These are phyloP conservation scores for Caenorhabditis sulstoni DNA, from an alignment of 2,888 invertebrate species.

Conservation along the genomic window DNA sequence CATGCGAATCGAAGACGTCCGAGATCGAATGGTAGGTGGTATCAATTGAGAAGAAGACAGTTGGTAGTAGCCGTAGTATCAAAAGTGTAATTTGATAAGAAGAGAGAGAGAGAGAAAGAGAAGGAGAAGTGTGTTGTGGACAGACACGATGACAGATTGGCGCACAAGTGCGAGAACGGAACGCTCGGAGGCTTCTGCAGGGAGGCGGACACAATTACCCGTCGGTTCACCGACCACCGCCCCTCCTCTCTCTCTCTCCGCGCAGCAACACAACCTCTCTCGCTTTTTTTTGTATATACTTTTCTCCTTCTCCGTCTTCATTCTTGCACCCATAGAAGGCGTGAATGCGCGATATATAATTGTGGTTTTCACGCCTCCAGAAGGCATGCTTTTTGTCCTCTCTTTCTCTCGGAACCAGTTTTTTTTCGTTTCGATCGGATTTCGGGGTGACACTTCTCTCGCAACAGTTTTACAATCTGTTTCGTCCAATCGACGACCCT, in stretches of 20 bases:
- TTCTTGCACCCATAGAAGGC: constrained; percentile 20
- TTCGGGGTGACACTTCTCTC: constrained; percentile 19
- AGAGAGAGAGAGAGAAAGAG: constrained; percentile 14
- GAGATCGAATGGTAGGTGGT: constrained; percentile 37
- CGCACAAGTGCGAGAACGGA: constrained; percentile 48
- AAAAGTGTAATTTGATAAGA: constrained; percentile 55
- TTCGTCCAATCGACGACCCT: constrained; percentile 20
- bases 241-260: constrained; percentile 1
- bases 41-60: constrained; percentile 11
- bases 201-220: constrained; percentile 35
- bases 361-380: constrained; percentile 8
- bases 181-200: constrained; percentile 19
- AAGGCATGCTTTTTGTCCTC: constrained; percentile 11
- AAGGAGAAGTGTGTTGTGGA: constrained; percentile 9
- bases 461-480: constrained; percentile 51
- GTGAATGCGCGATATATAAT: constrained; percentile 11
- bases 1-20: constrained; percentile 35
- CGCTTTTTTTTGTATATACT: constrained; percentile 43
- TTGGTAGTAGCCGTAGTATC: constrained; percentile 22
- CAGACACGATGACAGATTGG: constrained; percentile 51
- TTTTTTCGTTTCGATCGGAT: constrained; percentile 19
- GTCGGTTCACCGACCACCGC: constrained; percentile 36
- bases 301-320: constrained; percentile 11
- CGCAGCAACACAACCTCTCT: background rate
- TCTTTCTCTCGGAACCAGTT: constrained; percentile 28